A percentile compares a stretch with the other conserved stretches of the same genome.
These are phyloP conservation scores for Strix aluco DNA, from an alignment of 2,113 vertebrate genomes.

Conservation along the genomic window DNA sequence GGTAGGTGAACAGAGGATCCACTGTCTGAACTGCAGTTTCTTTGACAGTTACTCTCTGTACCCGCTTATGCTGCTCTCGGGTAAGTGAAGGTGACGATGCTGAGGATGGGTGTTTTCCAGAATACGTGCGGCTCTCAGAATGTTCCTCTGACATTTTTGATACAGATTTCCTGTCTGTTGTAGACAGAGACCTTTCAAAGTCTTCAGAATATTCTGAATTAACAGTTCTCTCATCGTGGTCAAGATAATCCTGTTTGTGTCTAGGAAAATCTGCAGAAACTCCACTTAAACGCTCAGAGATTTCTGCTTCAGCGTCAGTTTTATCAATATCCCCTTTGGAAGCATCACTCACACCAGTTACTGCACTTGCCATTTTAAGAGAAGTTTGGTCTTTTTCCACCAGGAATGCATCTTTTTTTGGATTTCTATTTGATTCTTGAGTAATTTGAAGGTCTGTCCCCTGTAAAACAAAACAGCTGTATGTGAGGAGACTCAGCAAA, in stretches of 20 bases:
- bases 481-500: neutral
- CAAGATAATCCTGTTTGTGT: too few species aligned
- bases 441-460: neutral
- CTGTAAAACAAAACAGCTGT: constrained; percentile 1
- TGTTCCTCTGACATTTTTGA: neutral
- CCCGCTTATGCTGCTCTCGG: fast-evolving
- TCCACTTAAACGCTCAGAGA: constrained; percentile 76
- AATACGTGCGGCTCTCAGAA: fast-evolving
- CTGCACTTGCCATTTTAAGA: neutral
- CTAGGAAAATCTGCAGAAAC: neutral
- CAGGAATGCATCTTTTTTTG: neutral
- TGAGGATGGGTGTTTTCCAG: neutral
- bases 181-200: constrained; percentile 37
- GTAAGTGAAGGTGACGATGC: fast-evolving
- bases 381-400: neutral
- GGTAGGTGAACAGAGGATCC: constrained; percentile 1
- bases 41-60: constrained; percentile 19
- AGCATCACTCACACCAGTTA: neutral
- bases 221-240: neutral
- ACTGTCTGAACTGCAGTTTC: constrained; percentile 82
- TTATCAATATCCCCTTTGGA: neutral
- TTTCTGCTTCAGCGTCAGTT: constrained; percentile 3
- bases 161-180: neutral
- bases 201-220: constrained; percentile 66
- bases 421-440: neutral